phyloP scores from a whole-genome alignment of 2,888 invertebrate species.

The Prostheceraeus crozeri region DNA sequence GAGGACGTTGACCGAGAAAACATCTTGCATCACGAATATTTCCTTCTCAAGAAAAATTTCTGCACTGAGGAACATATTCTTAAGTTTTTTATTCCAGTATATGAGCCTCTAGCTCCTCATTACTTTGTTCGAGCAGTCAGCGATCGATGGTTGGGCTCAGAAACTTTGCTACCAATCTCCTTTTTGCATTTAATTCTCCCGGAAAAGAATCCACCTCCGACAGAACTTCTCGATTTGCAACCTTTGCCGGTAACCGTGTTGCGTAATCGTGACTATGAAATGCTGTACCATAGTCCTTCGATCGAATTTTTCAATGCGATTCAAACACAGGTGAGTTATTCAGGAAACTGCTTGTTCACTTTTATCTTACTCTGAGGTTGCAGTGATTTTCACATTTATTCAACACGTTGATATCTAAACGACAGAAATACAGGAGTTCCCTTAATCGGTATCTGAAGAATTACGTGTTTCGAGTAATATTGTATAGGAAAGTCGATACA shows the following conservation, averaged over 20 bases:
- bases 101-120: slow-evolving; percentile 94
- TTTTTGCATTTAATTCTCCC: slow-evolving; percentile 92
- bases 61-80: slow-evolving; percentile 85
- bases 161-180: slow-evolving; percentile 89
- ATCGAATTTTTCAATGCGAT: slow-evolving; percentile 95
- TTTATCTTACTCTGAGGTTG: no score
- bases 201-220: slow-evolving; percentile 94
- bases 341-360: no score
- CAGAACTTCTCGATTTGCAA: slow-evolving; percentile 89
- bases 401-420: no score
- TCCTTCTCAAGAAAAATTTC: slow-evolving; percentile 83
- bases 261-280: slow-evolving; percentile 66
- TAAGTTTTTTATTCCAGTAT: slow-evolving; percentile 95
- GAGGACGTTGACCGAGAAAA: slow-evolving; percentile 63
- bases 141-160: slow-evolving; percentile 68
- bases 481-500: no score
- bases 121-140: slow-evolving; percentile 72
- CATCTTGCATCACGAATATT: slow-evolving; percentile 87
- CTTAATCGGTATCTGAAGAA: no score
- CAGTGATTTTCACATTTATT: no score
- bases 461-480: no score
- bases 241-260: slow-evolving; percentile 84
- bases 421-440: no score
- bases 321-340: slow-evolving; percentile 77
- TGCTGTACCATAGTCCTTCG: slow-evolving; percentile 70